Evolutionary conservation across 2,113 vertebrate species (phyloP).

Genomic region (Amphilophus citrinellus): DNA sequence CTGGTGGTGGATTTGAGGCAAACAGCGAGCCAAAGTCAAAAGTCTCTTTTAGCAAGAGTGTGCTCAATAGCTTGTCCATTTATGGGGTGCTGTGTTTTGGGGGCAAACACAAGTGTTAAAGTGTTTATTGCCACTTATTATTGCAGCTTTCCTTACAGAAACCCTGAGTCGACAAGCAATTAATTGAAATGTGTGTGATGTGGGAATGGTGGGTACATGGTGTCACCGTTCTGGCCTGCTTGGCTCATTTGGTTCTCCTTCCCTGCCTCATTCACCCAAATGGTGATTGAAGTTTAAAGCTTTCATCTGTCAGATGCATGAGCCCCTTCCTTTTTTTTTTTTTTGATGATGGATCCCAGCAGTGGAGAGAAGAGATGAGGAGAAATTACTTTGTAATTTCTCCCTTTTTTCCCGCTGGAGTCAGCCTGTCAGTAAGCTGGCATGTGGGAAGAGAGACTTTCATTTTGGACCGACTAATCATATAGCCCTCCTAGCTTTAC

Average conservation of each 20-base stretch:
- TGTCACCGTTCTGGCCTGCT: slow-evolving; percentile 50
- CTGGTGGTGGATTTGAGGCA: slow-evolving; percentile 6
- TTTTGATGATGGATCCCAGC: slow-evolving; percentile 17
- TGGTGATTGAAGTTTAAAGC: slow-evolving; percentile 55
- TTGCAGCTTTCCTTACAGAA: slow-evolving; percentile 51
- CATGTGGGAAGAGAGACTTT: slow-evolving; percentile 51
- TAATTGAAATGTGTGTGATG: slow-evolving; percentile 43
- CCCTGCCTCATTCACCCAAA: not conserved
- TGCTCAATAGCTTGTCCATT: not conserved
- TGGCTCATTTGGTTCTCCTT: slow-evolving; percentile 45
- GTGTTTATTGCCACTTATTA: slow-evolving; percentile 58
- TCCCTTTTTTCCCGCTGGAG: slow-evolving; percentile 40
- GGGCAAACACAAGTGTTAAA: slow-evolving; percentile 50
- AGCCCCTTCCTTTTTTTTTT: slow-evolving; percentile 3
- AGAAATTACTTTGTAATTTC: slow-evolving; percentile 65
- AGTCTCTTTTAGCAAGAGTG: slow-evolving; percentile 30
- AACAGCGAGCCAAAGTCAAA: not conserved
- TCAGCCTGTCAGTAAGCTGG: slow-evolving; percentile 59
- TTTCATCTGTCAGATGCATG: slow-evolving; percentile 36
- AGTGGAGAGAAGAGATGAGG: slow-evolving; percentile 39
- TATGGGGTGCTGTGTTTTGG: slow-evolving; percentile 24
- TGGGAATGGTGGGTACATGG: slow-evolving; percentile 36
- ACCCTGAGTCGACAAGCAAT: slow-evolving; percentile 28
- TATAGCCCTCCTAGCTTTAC: slow-evolving; percentile 36
- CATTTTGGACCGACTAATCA: slow-evolving; percentile 61